phyloP scores from a whole-genome alignment of 2,888 invertebrate genomes.

The Rambutsinella grinnellia region DNA sequence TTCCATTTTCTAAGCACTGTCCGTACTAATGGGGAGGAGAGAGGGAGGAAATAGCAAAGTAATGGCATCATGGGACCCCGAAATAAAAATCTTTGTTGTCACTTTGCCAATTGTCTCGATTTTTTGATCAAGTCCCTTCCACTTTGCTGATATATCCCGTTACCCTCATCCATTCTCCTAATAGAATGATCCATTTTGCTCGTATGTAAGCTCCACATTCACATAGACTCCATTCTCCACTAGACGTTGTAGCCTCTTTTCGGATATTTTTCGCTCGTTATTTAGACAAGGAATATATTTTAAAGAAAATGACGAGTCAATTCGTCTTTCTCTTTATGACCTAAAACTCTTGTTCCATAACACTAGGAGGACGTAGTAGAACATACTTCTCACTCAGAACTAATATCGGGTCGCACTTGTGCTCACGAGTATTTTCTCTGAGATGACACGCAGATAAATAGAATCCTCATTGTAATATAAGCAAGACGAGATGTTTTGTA shows the following conservation, averaged over 20 bases:
- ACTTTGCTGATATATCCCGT: not conserved
- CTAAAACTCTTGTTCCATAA: no score
- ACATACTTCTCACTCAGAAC: not conserved
- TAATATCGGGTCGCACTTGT: not conserved
- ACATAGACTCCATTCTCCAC: not conserved
- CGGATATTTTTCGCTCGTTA: not conserved
- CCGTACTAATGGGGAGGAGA: not conserved
- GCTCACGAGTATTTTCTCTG: not conserved
- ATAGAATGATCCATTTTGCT: not conserved
- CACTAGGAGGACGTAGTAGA: no score
- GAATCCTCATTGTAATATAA: not conserved
- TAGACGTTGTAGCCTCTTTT: not conserved
- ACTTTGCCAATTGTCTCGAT: slow-evolving; percentile 47
- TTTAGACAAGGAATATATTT: not conserved
- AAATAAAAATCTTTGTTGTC: slow-evolving; percentile 47
- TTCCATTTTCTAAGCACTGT: no score
- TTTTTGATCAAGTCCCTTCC: slow-evolving; percentile 37
- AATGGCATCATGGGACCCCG: slow-evolving; percentile 27
- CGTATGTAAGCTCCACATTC: not conserved
- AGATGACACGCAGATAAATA: not conserved
- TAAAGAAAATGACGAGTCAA: not conserved
- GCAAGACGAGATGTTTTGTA: not conserved
- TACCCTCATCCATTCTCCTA: not conserved
- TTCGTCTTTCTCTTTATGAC: slow-evolving; percentile 20
- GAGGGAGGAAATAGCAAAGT: slow-evolving; percentile 14